Evolutionary conservation across 2,888 invertebrate species (phyloP), one percentile per base, ranked within the genome.

Genomic region (Meandrusa payeni): DNA sequence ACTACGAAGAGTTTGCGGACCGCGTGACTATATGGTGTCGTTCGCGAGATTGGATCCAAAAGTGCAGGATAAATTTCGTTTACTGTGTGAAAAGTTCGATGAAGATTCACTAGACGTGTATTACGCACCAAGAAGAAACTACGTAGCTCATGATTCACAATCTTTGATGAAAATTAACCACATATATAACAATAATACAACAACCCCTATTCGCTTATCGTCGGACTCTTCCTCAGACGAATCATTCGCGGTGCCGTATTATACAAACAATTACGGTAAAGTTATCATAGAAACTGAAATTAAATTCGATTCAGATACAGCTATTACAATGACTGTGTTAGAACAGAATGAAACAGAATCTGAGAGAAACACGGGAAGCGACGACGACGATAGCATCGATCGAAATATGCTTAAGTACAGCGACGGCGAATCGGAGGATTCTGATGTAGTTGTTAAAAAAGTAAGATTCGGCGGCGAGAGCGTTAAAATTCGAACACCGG

Each of bases 401-500:
- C 64, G 77, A 33, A 78, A 90, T 36, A 83, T 91, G 58, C 72
- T 93, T 19, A 90, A 90, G 58, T 89, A 92, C 38, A 85, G 92
- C 38, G 90, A 91, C 23, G 91, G 88, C 19, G 91, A 91, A 40
- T 87, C 90, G 0, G 90, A 91, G 40, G 91, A 91, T 49, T 86
- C 79, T 5, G 89, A 89, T 42, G 87, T 83, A 7, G 75, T 73
- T 19, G 87, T 91, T 11, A 91, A 94, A 65, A 90, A 94, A 60
- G 95, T 95, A 4, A 91, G 94, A 33, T 95, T 95, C 56, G 95
- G 95, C 2, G 95, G 95, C n/a, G 95, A 95, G 77, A 90, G 94
- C 50, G 93, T 95, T 2, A 95, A 95, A 83, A 90, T 95, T 74
- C 85, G 95, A 49, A 95, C 95, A 6, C 95, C 95, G 0, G 95